A percentile compares a stretch with the other conserved stretches of the same genome.
phyloP scores from a whole-genome alignment of 2,797 vertebrate species.

The Glyptemys insculpta region DNA sequence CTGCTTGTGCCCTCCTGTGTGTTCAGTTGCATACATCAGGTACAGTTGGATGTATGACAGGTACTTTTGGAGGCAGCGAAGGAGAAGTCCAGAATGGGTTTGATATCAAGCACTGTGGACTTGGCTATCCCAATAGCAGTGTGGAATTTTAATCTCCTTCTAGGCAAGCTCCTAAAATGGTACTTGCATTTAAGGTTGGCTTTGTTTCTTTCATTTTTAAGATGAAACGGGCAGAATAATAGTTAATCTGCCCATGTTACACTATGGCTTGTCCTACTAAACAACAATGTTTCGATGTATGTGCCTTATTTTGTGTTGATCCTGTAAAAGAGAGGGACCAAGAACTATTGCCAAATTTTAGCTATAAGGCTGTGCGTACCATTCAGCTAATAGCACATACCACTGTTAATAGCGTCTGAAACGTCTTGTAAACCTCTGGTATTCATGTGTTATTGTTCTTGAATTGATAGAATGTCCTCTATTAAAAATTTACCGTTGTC shows the following conservation, averaged over 20 bases:
- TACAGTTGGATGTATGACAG: neutral
- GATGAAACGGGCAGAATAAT: neutral
- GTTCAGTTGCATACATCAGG: neutral
- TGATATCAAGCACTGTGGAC: neutral
- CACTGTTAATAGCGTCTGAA: constrained; percentile 84
- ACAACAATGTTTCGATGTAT: constrained; percentile 82
- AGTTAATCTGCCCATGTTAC: neutral
- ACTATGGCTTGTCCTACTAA: constrained; percentile 65
- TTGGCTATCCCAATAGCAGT: neutral
- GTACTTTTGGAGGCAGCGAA: neutral
- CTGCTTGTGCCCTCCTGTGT: neutral
- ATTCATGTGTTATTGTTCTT: constrained; percentile 76
- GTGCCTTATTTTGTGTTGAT: constrained; percentile 95
- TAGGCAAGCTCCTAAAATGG: neutral
- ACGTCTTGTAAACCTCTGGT: constrained; percentile 80
- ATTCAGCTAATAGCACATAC: constrained; percentile 57
- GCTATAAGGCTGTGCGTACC: constrained; percentile 30
- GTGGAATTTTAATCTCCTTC: neutral
- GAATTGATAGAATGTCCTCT: constrained; percentile 76
- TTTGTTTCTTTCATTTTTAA: neutral
- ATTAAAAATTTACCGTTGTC: constrained; percentile 78
- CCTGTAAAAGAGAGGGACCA: constrained; percentile 85
- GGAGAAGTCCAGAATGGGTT: neutral
- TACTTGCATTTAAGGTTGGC: neutral
- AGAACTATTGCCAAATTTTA: constrained; percentile 87